Percentiles rank a stretch among this genome's conserved stretches.
Conservation (phyloP, 2,113 vertebrate species). For the Tiliqua scincoides region DNA sequence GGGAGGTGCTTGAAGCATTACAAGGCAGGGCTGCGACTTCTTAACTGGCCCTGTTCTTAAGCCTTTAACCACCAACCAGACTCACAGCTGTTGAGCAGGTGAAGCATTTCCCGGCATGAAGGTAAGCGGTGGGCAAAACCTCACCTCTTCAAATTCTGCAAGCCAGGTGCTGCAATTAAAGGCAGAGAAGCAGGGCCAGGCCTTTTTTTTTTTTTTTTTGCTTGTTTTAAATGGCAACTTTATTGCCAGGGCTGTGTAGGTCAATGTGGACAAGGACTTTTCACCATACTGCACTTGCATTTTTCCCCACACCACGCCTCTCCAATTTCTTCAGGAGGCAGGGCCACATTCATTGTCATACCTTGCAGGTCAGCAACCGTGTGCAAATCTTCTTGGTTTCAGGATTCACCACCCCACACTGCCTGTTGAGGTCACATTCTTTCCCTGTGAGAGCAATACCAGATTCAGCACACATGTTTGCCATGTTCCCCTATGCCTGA, state of each 20-base stretch:
- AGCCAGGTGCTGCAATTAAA: neutral
- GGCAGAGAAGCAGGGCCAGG: neutral
- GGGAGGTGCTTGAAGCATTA: too few relatives aligned
- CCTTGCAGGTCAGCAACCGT: conserved; percentile 94
- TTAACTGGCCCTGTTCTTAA: neutral
- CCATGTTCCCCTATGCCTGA: too few relatives aligned
- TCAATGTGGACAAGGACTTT: neutral
- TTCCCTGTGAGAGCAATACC: conserved; percentile 77
- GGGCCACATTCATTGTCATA: conserved; percentile 58
- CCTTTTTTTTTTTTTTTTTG: too few relatives aligned
- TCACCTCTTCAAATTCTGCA: neutral
- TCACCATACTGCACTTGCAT: neutral
- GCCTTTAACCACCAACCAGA: neutral
- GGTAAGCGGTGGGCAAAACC: neutral
- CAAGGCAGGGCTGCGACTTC: neutral
- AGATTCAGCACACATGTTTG: neutral
- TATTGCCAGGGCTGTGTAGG: neutral
- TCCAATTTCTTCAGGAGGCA: neutral
- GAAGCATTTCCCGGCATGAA: neutral
- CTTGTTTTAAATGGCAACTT: neutral
- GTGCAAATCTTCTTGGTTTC: conserved; percentile 94
- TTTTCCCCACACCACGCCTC: neutral
- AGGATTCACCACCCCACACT: conserved; percentile 91
- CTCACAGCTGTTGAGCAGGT: neutral
- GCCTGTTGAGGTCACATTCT: conserved; percentile 91